Conservation (phyloP, 2,888 invertebrate genomes). For the Rhabditophanes sp. region DNA sequence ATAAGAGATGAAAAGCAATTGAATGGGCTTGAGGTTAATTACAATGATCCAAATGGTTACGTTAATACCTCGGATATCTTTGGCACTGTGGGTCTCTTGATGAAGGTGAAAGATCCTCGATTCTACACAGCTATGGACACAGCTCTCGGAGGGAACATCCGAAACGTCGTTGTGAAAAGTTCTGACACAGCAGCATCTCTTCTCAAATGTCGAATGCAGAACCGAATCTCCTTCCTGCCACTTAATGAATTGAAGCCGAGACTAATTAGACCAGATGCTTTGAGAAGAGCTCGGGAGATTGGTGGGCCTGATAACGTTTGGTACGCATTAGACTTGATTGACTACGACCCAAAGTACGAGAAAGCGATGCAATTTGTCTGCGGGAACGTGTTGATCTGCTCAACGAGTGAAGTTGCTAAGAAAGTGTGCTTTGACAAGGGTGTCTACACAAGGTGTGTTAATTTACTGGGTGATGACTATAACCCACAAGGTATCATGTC, state of each 20-base stretch:
- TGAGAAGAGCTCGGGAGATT: conserved; percentile 6
- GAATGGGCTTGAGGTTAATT: neutral
- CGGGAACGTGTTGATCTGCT: conserved; percentile 60
- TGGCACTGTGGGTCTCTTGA: conserved; percentile 46
- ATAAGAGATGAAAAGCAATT: conserved; percentile 4
- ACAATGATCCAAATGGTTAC: conserved; percentile 6
- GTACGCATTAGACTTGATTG: conserved; percentile 16
- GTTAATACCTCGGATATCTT: conserved; percentile 10
- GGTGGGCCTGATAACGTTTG: conserved; percentile 18
- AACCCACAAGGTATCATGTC: conserved; percentile 76
- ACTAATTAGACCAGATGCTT: conserved; percentile 58
- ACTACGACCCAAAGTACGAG: conserved; percentile 35
- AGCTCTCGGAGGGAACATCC: conserved; percentile 70
- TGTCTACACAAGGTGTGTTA: conserved; percentile 53
- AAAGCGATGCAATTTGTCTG: conserved; percentile 66
- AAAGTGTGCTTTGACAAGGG: conserved; percentile 60
- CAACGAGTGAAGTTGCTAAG: conserved; percentile 62
- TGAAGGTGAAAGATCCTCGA: conserved; percentile 58
- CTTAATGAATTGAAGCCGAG: conserved; percentile 51
- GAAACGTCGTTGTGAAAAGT: conserved; percentile 74
- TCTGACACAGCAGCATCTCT: conserved; percentile 69
- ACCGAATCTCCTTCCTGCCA: conserved; percentile 25
- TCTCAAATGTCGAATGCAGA: conserved; percentile 60
- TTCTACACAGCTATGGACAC: conserved; percentile 68
- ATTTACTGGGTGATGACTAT: conserved; percentile 75